Evolutionary conservation across 2,113 vertebrate genomes (phyloP).

Genomic region (Aspidoscelis tigris): DNA sequence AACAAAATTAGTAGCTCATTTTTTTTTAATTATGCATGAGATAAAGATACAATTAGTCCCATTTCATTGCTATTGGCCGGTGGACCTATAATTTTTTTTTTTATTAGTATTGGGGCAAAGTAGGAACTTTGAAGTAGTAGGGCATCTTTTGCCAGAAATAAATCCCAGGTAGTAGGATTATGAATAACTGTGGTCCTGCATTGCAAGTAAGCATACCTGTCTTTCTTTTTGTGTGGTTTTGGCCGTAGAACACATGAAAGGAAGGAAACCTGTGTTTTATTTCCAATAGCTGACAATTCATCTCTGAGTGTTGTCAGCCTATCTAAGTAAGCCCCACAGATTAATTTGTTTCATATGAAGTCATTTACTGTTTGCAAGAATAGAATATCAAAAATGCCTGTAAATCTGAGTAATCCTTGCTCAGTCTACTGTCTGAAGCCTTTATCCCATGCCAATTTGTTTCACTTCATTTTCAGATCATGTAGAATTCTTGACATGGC

Average conservation of each 20-base stretch:
- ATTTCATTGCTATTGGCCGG: constrained; percentile 64
- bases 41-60: constrained; percentile 53
- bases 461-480: background rate
- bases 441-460: background rate
- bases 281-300: constrained; percentile 32
- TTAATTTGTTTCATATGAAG: constrained; percentile 23
- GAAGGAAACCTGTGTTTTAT: constrained; percentile 46
- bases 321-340: constrained; percentile 8
- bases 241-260: constrained; percentile 56
- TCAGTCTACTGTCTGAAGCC: background rate
- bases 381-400: background rate
- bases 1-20: constrained; percentile 47
- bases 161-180: constrained; percentile 57
- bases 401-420: constrained; percentile 17
- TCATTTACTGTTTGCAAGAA: constrained; percentile 42
- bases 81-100: constrained; percentile 59
- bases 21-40: constrained; percentile 62
- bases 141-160: constrained; percentile 52
- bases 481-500: background rate
- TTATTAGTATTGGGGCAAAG: constrained; percentile 63
- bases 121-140: constrained; percentile 61
- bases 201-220: constrained; percentile 56
- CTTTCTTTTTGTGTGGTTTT: constrained; percentile 39
- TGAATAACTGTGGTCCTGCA: constrained; percentile 56
- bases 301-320: constrained; percentile 17